These are phyloP conservation scores for Thunnus thynnus DNA, from an alignment of 2,113 vertebrate genomes.

Conservation along the genomic window DNA sequence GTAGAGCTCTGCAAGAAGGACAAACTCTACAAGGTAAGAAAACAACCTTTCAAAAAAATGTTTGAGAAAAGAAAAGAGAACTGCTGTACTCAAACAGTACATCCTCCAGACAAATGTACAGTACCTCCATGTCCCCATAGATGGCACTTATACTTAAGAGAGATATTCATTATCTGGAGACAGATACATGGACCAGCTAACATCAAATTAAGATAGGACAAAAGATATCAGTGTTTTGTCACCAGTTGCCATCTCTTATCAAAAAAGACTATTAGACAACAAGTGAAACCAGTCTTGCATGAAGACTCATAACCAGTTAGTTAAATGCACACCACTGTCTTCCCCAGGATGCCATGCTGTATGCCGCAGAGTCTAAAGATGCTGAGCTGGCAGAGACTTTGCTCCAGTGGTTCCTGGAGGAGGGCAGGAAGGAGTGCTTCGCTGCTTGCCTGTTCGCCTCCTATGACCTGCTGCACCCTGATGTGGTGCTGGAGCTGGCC, in stretches of 20 bases:
- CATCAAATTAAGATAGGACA: not conserved
- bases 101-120: too few relatives aligned
- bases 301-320: not conserved
- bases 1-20: slow-evolving; percentile 96
- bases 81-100: too few relatives aligned
- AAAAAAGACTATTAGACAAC: not conserved
- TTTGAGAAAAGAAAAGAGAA: not conserved
- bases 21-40: slow-evolving; percentile 90
- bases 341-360: slow-evolving; percentile 92
- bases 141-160: not conserved
- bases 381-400: slow-evolving; percentile 89
- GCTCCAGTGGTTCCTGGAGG: slow-evolving; percentile 93
- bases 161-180: not conserved
- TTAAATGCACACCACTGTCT: not conserved
- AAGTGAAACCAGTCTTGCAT: not conserved
- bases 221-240: not conserved
- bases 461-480: slow-evolving; percentile 91
- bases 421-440: slow-evolving; percentile 91
- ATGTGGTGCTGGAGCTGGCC: slow-evolving; percentile 91
- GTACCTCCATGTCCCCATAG: slow-evolving; percentile 17
- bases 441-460: slow-evolving; percentile 91
- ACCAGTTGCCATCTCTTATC: not conserved
- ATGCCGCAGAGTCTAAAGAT: slow-evolving; percentile 91
- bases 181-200: not conserved
- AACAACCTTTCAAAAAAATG: not conserved